phyloP scores from a whole-genome alignment of 2,113 vertebrate genomes.

The Cyphomyrus discorhynchus region DNA sequence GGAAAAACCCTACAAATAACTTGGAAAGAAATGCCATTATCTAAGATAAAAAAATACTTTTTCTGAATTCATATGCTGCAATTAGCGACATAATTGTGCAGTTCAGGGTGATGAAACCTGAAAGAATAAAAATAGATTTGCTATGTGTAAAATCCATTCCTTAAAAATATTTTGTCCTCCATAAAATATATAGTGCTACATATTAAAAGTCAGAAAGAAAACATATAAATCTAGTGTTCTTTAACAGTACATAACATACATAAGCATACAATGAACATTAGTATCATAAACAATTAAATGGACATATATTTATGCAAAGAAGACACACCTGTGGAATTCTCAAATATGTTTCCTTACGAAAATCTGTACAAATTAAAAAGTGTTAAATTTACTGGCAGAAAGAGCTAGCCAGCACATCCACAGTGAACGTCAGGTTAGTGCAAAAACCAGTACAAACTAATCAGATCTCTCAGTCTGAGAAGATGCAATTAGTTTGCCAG shows the following conservation, averaged over 20 bases:
- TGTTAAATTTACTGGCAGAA: neutral
- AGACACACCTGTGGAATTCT: neutral
- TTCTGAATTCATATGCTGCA: neutral
- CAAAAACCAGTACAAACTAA: neutral
- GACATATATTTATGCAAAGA: neutral
- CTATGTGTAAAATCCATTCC: neutral
- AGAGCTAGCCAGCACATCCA: neutral
- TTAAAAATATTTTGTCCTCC: neutral
- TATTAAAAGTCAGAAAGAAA: neutral
- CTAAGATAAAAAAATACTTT: neutral
- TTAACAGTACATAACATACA: neutral
- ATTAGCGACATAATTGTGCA: neutral
- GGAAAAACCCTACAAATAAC: neutral
- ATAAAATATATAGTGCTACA: neutral
- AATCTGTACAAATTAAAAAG: neutral
- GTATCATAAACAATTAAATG: neutral
- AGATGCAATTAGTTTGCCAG: neutral
- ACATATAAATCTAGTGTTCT: neutral
- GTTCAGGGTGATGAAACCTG: neutral
- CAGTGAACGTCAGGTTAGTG: neutral
- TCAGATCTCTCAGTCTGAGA: neutral
- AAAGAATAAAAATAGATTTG: neutral
- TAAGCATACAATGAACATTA: neutral
- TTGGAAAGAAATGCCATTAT: neutral
- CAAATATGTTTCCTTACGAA: neutral